phyloP scores from a whole-genome alignment of 2,113 vertebrate genomes.

The Hucho hucho region DNA sequence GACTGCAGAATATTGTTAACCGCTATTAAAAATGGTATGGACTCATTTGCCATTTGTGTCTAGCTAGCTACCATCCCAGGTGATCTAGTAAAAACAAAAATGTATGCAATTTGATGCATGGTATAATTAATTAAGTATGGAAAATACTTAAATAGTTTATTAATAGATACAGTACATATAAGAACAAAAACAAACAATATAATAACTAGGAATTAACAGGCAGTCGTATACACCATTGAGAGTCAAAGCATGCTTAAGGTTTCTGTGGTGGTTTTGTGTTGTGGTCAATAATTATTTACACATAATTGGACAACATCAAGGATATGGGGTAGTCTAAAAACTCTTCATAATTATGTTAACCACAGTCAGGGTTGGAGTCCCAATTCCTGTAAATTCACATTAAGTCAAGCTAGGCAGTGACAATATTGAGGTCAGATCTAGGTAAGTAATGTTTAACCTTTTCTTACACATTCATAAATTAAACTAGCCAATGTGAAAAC shows the following conservation, averaged over 20 bases:
- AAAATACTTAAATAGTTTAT: conserved; percentile 60
- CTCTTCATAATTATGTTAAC: not conserved
- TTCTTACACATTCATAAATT: not conserved
- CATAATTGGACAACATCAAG: not conserved
- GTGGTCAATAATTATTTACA: conserved; percentile 2
- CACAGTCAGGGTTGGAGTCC: not conserved
- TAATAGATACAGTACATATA: conserved; percentile 44
- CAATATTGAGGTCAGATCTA: not conserved
- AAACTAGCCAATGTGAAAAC: not conserved
- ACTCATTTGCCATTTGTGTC: no score
- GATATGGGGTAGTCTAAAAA: not conserved
- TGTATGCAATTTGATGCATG: no score
- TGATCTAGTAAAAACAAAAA: no score
- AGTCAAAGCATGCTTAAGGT: conserved; percentile 27
- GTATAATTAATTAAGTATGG: not conserved
- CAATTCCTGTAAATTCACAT: not conserved
- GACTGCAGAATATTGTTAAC: no score
- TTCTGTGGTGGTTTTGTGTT: conserved; percentile 26
- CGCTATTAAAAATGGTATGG: no score
- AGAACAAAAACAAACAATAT: conserved; percentile 30
- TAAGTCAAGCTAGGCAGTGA: not conserved
- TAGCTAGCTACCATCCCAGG: no score
- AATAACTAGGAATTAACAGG: not conserved
- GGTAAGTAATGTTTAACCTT: not conserved
- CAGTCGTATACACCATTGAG: conserved; percentile 11